Conservation (phyloP, 2,888 invertebrate species). For the Drosophila anomelani region DNA sequence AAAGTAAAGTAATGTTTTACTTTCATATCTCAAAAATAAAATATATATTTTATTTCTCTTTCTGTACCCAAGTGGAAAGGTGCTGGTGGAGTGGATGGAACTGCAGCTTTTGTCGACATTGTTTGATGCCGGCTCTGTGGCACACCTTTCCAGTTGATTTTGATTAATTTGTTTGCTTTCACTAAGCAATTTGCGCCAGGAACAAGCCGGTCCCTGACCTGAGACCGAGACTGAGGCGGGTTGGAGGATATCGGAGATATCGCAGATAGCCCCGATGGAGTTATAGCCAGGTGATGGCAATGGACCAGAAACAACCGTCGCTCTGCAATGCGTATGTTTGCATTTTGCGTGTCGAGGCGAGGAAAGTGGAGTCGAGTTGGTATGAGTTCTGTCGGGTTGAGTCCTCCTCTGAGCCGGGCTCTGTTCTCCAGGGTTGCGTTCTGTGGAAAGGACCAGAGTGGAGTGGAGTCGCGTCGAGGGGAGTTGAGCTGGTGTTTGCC, state of each 20-base stretch:
- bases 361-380: slow-evolving; percentile 32
- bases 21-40: neutral
- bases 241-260: slow-evolving; percentile 19
- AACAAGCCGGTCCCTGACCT: slow-evolving; percentile 27
- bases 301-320: slow-evolving; percentile 57
- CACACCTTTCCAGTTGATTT: slow-evolving; percentile 66
- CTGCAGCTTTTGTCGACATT: slow-evolving; percentile 35
- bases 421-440: neutral
- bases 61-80: neutral
- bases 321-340: slow-evolving; percentile 74
- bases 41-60: neutral
- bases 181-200: slow-evolving; percentile 66
- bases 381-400: neutral
- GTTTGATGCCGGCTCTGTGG: slow-evolving; percentile 52
- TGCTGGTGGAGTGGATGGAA: neutral
- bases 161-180: slow-evolving; percentile 77
- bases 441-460: slow-evolving; percentile 9
- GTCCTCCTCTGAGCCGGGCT: slow-evolving; percentile 1
- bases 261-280: slow-evolving; percentile 54
- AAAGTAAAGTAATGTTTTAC: too few relatives aligned
- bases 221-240: neutral
- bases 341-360: slow-evolving; percentile 53
- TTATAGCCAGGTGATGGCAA: slow-evolving; percentile 68
- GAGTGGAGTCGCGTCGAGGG: slow-evolving; percentile 6
- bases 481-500: slow-evolving; percentile 38